Percentiles rank a stretch among this genome's conserved stretches.
Evolutionary conservation across 2,797 vertebrate species (phyloP).

Genomic region (Sandelia bainsii): DNA sequence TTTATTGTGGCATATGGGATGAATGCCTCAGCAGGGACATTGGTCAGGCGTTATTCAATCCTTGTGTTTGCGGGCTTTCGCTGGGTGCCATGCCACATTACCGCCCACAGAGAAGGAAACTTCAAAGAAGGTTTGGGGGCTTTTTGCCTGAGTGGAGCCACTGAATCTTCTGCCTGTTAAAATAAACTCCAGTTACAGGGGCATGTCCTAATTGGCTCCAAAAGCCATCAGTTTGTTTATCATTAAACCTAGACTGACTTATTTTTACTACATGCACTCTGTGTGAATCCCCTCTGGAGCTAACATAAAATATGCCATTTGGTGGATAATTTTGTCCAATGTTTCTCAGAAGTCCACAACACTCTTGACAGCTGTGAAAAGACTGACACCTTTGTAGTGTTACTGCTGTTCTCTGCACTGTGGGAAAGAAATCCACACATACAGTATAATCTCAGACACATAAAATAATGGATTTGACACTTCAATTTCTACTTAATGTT

Average conservation of each 20-base stretch:
- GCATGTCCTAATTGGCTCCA: slow-evolving; percentile 71
- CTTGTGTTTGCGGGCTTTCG: slow-evolving; percentile 76
- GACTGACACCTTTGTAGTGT: slow-evolving; percentile 42
- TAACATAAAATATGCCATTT: slow-evolving; percentile 53
- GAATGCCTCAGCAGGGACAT: slow-evolving; percentile 70
- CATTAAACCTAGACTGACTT: slow-evolving; percentile 62
- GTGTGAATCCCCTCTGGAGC: slow-evolving; percentile 48
- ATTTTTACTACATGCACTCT: slow-evolving; percentile 59
- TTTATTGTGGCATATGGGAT: slow-evolving; percentile 66
- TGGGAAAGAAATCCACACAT: not conserved
- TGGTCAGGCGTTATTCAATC: slow-evolving; percentile 66
- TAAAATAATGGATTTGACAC: not conserved
- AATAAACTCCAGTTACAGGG: slow-evolving; percentile 74
- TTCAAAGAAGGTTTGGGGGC: slow-evolving; percentile 71
- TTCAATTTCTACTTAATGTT: slow-evolving; percentile 2
- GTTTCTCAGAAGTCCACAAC: slow-evolving; percentile 34
- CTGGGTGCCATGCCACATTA: slow-evolving; percentile 72
- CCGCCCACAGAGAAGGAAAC: slow-evolving; percentile 70
- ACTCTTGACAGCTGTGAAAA: slow-evolving; percentile 45
- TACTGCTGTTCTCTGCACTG: slow-evolving; percentile 1
- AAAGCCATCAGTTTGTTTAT: slow-evolving; percentile 73
- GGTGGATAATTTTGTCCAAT: slow-evolving; percentile 54
- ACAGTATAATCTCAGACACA: not conserved
- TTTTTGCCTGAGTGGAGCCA: slow-evolving; percentile 60
- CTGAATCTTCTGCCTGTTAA: slow-evolving; percentile 71